Conservation (phyloP, 2,797 vertebrate species). For the Scomberomorus guttatus region DNA sequence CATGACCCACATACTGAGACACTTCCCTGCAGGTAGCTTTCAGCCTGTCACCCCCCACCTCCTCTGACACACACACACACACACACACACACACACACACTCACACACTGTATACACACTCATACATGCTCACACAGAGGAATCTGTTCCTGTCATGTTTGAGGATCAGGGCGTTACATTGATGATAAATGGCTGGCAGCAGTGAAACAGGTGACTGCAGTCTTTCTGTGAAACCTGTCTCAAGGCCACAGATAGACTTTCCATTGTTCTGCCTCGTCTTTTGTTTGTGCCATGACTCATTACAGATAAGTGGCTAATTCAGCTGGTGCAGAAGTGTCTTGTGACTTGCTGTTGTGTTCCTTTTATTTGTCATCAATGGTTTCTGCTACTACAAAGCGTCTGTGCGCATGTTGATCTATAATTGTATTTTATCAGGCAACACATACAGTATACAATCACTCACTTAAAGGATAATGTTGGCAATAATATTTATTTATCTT, state of each 20-base stretch:
- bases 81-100: conserved; percentile 15
- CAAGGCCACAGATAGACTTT: conserved; percentile 44
- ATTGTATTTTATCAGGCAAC: not conserved
- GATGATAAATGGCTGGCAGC: conserved; percentile 50
- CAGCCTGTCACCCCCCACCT: conserved; percentile 31
- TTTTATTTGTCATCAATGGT: conserved; percentile 29
- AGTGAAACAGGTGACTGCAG: conserved; percentile 50
- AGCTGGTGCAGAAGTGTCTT: conserved; percentile 27
- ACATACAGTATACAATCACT: not conserved
- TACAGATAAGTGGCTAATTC: conserved; percentile 35
- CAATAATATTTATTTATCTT: not conserved
- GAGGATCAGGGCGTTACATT: conserved; percentile 40
- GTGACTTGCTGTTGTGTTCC: conserved; percentile 29
- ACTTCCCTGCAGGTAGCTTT: conserved; percentile 62
- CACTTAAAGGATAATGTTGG: not conserved
- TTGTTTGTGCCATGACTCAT: conserved; percentile 62
- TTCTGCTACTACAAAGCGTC: not conserved
- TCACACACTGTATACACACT: conserved; percentile 14
- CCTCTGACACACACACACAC: conserved; percentile 3
- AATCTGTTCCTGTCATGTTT: conserved; percentile 48
- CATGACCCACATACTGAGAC: conserved; percentile 75
- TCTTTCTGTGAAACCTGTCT: conserved; percentile 55
- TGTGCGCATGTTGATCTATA: not conserved
- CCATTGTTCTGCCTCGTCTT: conserved; percentile 61
- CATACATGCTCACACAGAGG: conserved; percentile 15